Base-by-base conservation (phyloP, 2,888 invertebrate genomes). In the Phortica magna region DNA sequence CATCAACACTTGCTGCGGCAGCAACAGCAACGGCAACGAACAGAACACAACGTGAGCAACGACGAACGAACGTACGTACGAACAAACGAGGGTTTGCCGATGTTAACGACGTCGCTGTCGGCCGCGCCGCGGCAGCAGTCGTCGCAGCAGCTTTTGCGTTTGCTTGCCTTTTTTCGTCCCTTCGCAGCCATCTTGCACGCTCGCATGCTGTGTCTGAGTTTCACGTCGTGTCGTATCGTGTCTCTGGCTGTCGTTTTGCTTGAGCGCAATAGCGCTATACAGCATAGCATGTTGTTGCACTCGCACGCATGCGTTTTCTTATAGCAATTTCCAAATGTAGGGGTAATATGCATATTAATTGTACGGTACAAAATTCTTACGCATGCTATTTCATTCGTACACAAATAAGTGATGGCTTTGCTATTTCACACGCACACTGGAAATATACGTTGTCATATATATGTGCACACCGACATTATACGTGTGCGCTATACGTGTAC, bases 401-500 rank as follows among this genome's bases (percentile, higher is more conserved):
- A 3, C 9, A 0, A 0, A 0, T 3, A 12, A 19, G 10, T 53
- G 77, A 6, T 31, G 2, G 31, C 31, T 31, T 6, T 39, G 68
- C 65, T 59, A 3, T 81, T 72, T 59, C 80, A 5, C 39, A 85
- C 64, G 41, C 0, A 3, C 48, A 59, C 81, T 85, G 85, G 88
- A 86, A 86, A 78, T 2, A 57, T 7, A 0, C n/a, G 55, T 17
- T 12, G 31, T 31, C 31, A 31, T 4, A 31, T 31, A 31, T 31
- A 31, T 31, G 31, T 31, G 6, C 83, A 76, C 90, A 89, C 83
- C 73, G 73, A 89, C 75, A 86, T 76, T 83, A 79, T 89, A 55
- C 57, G 81, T 82, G 81, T 81, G 67, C 76, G 64, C 19, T 64
- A 17, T 55, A 57, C 19, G 73, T 57, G 14, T 7, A 31, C 5